phyloP scores from a whole-genome alignment of 2,797 vertebrate species.

The Hemitrygon akajei region DNA sequence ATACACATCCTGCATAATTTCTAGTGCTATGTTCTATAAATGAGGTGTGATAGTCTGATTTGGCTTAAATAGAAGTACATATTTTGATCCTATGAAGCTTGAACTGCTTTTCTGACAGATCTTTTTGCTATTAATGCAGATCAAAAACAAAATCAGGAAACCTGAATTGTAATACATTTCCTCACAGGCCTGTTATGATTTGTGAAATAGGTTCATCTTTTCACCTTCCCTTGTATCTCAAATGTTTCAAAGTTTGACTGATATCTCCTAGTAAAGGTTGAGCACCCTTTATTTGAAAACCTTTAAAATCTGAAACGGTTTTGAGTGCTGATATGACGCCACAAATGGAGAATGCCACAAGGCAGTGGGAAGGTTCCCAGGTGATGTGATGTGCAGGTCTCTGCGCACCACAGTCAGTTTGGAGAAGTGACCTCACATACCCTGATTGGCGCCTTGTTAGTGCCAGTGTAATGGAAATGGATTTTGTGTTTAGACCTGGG shows the following conservation, averaged over 20 bases:
- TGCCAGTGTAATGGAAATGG: too few species aligned
- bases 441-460: too few species aligned
- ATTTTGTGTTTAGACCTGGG: too few species aligned
- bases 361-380: too few species aligned
- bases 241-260: background rate
- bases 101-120: background rate
- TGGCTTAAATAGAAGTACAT: background rate
- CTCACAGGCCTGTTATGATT: background rate
- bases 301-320: too few species aligned
- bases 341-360: too few species aligned
- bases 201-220: background rate
- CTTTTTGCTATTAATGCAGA: background rate
- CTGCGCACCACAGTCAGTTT: too few species aligned
- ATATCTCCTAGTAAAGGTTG: background rate
- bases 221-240: background rate
- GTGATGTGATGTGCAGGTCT: too few species aligned
- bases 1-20: background rate
- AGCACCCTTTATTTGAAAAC: too few species aligned
- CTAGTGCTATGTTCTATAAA: background rate
- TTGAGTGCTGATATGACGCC: too few species aligned
- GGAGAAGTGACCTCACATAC: too few species aligned
- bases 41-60: background rate
- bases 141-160: background rate
- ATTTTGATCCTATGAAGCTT: background rate
- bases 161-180: background rate